Evolutionary conservation across 2,113 vertebrate species (phyloP), one percentile per base, ranked within the genome.

Genomic region (Eolophus roseicapilla): DNA sequence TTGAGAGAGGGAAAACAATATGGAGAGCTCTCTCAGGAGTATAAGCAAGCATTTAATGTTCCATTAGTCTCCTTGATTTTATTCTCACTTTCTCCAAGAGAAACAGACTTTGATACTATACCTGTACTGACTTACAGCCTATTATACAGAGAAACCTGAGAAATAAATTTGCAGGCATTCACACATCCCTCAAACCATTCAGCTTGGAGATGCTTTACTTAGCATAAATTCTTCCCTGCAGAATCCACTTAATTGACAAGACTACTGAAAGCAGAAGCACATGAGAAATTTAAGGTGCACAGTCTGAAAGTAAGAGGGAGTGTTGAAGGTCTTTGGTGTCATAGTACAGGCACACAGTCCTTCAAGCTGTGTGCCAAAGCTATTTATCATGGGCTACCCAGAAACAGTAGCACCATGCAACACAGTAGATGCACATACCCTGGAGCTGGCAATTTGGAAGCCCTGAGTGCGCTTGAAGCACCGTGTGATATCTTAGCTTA

Each of bases 271-370:
- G 68, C 39, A 75, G 70, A 65, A 83, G 64, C 2, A 2, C 35
- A 31, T 5, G 43, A 60, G 39, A 64, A 81, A 29, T 27, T 25
- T 6, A 3, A 86, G 67, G 44, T 19, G 53, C 9, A 5, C n/a
- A 37, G 24, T 11, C 5, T 25, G 50, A 44, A 39, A 33, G 9
- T 4, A 27, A 37, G 39, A 79, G 20, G 20, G 18, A 44, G 23
- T 3, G 20, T 0, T 84, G 60, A 53, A 23, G 8, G 17, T 31
- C 55, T 49, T 49, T 31, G 20, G 3, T 46, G 52, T 13, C 13
- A 4, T 0, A 2, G 6, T 0, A 19, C 16, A 33, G n/a, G 29
- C 27, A 17, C 1, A 16, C 2, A 9, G 47, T 59, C 11, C 9
- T 15, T 7, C 49, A n/a, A 78, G 44, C 25, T 14, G 5, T 14